Base-by-base conservation (phyloP, 2,113 vertebrate species). In the Cottus gobio region DNA sequence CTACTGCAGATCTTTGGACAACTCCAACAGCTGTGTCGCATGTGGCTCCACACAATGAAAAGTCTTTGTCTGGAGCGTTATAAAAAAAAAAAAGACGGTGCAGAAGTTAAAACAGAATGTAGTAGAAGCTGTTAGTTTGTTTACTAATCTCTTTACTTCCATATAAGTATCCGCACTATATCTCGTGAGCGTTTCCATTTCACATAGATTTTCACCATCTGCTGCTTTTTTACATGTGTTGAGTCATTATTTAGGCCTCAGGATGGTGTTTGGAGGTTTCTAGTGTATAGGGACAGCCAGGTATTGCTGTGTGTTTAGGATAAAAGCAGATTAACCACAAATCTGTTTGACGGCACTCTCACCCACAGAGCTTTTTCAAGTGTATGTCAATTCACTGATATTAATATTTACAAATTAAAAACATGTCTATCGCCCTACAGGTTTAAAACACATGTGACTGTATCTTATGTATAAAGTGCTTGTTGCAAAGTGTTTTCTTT, bases 21-120 rank as follows among this genome's bases (percentile, higher is more conserved):
- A 75, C 83, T 87, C 75, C 84, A 85, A 87, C 89, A 90, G 84
- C 83, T 86, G 84, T 85, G 79, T 52, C 88, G 85, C 72, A 90
- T 34, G 48, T 31, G 12, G 65, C 58, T 62, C 69, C 75, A 64
- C 80, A 79, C 85, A 83, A 90, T 90, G 85, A 85, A 58, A 70
- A 82, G 80, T 69, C 57, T 61, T 77, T 67, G 71, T 80, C 75
- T 74, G 70, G 73, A 79, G 80, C n/a, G 22, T 80, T 64, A 63
- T 42, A 54, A 58, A 79, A 66, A 81, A 65, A 75, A 79, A 66
- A 81, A 65, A 75, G 28, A 75, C 39, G 71, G 67, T 70, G 28
- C 34, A 37, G 18, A 71, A 84, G 84, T 85, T 79, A 30, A 77
- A 75, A 77, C 30, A 37, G 44, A 54, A 75, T 76, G 52, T 24